Evolutionary conservation across 2,113 vertebrate genomes (phyloP), one percentile per base, ranked within the genome.

Genomic region (Meriones unguiculatus): DNA sequence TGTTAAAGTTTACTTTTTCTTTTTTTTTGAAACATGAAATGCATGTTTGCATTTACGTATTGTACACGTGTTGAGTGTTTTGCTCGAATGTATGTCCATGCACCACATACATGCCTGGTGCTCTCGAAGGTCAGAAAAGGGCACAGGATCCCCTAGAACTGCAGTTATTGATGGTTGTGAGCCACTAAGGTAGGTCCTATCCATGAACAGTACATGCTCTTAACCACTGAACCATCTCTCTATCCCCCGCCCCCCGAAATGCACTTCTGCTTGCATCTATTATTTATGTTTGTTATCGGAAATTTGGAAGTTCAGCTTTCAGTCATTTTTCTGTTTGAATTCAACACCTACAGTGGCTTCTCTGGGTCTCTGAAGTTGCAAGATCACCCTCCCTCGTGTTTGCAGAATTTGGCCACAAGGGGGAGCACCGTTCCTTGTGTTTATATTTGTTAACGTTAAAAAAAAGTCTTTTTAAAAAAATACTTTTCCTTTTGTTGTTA

Each of bases 381-480:
- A 78, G 46, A 7, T 54, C 38, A 22, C 15, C 22, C 5, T 3
- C 24, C 41, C 4, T 15, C 10, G 13, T 3, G 17, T 59, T 59
- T 4, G 64, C 64, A 76, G 35, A 86, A 57, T 72, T 69, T 52
- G 76, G 85, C 95, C 97, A 97, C 97, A 90, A 2, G 97, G 93
- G 95, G 95, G 97, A 65, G 97, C 95, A 91, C 80, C 35, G 7
- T 86, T 85, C 87, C 76, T 62, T 69, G 67, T 52, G 87, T 95
- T 24, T 67, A 30, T 67, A 30, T 80, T 57, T 57, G 52, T 87
- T 52, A 7, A 69, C 14, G 2, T 41, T 38, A 46, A 46, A 46
- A 46, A 46, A 46, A 46, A 46, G 46, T 62, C 38, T n/a, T 38
- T n/a, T 38, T 18, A 64, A 70, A 35, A 35, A 54, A 54, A 80